Base-by-base conservation (phyloP, 1,140 invertebrate species). In the Drosophila kikkawai region DNA sequence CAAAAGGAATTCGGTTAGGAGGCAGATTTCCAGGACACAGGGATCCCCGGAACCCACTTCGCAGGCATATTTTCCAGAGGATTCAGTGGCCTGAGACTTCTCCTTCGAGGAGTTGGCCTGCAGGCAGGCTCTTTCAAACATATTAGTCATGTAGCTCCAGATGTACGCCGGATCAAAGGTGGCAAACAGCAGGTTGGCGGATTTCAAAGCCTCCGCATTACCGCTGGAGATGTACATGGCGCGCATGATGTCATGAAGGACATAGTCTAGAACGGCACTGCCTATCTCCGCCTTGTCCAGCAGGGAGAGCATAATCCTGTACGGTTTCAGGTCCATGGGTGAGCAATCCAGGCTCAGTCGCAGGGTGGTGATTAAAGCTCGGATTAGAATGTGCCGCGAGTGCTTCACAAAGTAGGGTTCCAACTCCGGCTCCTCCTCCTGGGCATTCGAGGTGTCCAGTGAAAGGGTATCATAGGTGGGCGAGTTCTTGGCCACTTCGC, bases 251-350 rank as follows among this genome's bases (percentile, higher is more conserved):
- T 98, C 96, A 69, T 97, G 95, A 8, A 98, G 94, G 65, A 98
- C 96, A 92, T 96, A 96, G 86, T 98, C 97, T 55, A 98, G 92
- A 76, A 99, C 97, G 11, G 96, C 94, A 50, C 96, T 95, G 12
- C 97, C 97, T 61, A 99, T 97, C 93, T 98, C 97, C 42, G 96
- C 96, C 93, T 98, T 97, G 91, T 99, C 98, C 26, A 99, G 93
- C 36, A 99, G 93, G 41, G 97, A 98, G 8, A 98, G 95, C 64
- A 99, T 93, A 56, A 99, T 95, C 75, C 97, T 94, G 91, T 98
- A 99, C 7, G 97, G 96, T 91, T 96, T 96, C 29, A 98, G 93
- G 91, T 97, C 96, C 63, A 95, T 94, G 13, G 94, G 94, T 63
- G 93, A 93, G 76, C 95, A 94, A 13, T 94, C 93, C 55, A 94